These are phyloP conservation scores for Cephus rjabovi DNA, from an alignment of 2,888 invertebrate species.

Conservation along the genomic window DNA sequence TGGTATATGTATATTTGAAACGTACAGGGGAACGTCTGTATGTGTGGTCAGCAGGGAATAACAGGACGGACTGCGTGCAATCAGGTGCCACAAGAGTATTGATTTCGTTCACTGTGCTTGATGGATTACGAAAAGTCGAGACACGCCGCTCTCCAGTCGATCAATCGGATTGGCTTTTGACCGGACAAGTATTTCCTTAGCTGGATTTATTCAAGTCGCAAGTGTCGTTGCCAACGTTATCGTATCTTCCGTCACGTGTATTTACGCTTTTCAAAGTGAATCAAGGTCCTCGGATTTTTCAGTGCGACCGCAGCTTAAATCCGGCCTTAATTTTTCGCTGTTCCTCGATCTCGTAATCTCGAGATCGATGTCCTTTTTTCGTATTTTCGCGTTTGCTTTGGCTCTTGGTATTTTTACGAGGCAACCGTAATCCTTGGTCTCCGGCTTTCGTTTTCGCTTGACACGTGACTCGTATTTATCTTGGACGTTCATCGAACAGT, in stretches of 20 bases:
- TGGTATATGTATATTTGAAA: background rate
- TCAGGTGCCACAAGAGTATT: background rate
- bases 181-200: background rate
- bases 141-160: background rate
- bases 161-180: background rate
- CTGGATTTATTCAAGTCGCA: background rate
- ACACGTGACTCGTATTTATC: background rate
- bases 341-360: background rate
- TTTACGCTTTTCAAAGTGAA: background rate
- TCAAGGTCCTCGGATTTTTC: background rate
- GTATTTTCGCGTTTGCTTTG: background rate
- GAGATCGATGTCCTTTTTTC: background rate
- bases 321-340: background rate
- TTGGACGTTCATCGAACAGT: background rate
- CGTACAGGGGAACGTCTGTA: background rate
- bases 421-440: constrained; percentile 38
- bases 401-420: constrained; percentile 37
- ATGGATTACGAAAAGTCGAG: background rate
- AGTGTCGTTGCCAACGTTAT: background rate
- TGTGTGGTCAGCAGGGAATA: background rate
- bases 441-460: constrained; percentile 18
- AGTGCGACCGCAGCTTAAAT: background rate
- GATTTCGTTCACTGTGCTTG: background rate
- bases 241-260: background rate
- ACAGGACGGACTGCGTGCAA: background rate